These are phyloP conservation scores for Hypomecis punctinalis DNA, from an alignment of 2,888 invertebrate genomes.

Conservation along the genomic window DNA sequence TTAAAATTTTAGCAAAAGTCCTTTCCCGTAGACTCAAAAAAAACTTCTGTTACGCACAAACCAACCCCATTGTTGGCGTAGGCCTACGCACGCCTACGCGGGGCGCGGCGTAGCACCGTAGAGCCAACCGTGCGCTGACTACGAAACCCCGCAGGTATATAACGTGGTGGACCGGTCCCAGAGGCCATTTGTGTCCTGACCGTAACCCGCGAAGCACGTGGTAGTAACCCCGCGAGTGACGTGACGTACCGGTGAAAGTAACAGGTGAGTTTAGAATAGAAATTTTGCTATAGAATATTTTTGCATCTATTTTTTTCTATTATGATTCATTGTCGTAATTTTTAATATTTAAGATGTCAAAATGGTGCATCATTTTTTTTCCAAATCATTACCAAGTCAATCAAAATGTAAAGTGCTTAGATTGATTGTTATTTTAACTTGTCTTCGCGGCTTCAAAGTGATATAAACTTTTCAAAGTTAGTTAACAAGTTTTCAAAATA, in stretches of 20 bases:
- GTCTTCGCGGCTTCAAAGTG: no score
- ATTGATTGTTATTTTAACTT: no score
- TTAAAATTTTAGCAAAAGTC: no score
- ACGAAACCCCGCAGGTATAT: slow-evolving; percentile 54
- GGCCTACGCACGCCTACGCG: slow-evolving; percentile 79
- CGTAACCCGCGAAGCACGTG: slow-evolving; percentile 66
- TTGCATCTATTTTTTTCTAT: not conserved
- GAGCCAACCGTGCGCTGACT: slow-evolving; percentile 53
- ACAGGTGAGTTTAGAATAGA: slow-evolving; percentile 65
- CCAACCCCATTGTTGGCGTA: slow-evolving; percentile 21
- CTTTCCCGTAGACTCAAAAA: not conserved
- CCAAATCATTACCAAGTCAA: not conserved
- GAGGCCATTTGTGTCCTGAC: slow-evolving; percentile 68
- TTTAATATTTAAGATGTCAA: no score
- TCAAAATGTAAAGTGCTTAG: no score
- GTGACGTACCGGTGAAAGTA: slow-evolving; percentile 49
- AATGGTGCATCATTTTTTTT: no score
- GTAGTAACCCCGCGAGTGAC: slow-evolving; percentile 47
- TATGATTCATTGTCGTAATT: no score
- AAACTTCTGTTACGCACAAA: slow-evolving; percentile 10
- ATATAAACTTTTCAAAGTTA: no score
- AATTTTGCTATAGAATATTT: not conserved
- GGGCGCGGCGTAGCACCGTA: slow-evolving; percentile 74
- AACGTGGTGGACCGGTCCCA: slow-evolving; percentile 54
- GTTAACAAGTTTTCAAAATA: no score